Evolutionary conservation across 2,797 vertebrate genomes (phyloP).

Genomic region (Lepus townsendii): DNA sequence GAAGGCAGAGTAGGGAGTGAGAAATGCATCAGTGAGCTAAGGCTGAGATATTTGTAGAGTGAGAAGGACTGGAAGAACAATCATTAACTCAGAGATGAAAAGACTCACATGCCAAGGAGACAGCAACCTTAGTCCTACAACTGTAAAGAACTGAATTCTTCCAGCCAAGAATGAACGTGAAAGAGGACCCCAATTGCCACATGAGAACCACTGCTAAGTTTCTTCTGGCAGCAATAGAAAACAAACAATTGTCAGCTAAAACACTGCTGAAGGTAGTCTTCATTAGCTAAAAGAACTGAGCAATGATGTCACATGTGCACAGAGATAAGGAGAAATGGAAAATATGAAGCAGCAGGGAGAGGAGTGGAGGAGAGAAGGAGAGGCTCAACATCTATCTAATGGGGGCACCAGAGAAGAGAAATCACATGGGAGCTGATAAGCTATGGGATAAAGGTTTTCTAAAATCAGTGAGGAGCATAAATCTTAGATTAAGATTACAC

Average conservation of each 20-base stretch:
- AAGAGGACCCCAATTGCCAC: neutral
- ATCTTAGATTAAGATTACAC: neutral
- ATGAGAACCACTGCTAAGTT: neutral
- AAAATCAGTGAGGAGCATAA: neutral
- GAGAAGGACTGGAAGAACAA: neutral
- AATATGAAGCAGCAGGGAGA: neutral
- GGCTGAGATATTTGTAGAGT: neutral
- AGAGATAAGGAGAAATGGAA: neutral
- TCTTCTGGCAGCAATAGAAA: conserved; percentile 13
- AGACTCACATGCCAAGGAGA: neutral
- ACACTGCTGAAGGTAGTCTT: neutral
- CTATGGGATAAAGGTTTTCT: neutral
- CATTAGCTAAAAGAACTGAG: conserved; percentile 3
- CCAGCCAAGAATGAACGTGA: neutral
- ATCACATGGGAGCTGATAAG: neutral
- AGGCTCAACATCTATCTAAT: neutral
- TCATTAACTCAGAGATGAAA: neutral
- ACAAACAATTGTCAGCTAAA: neutral
- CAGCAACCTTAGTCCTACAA: neutral
- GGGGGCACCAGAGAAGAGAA: neutral
- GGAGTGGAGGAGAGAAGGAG: neutral
- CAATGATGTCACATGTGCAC: neutral
- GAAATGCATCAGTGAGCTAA: neutral
- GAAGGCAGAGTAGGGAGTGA: neutral
- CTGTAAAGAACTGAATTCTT: neutral